These are phyloP conservation scores for Camptogramma bilineatum DNA, from an alignment of 2,888 invertebrate genomes.

Conservation along the genomic window DNA sequence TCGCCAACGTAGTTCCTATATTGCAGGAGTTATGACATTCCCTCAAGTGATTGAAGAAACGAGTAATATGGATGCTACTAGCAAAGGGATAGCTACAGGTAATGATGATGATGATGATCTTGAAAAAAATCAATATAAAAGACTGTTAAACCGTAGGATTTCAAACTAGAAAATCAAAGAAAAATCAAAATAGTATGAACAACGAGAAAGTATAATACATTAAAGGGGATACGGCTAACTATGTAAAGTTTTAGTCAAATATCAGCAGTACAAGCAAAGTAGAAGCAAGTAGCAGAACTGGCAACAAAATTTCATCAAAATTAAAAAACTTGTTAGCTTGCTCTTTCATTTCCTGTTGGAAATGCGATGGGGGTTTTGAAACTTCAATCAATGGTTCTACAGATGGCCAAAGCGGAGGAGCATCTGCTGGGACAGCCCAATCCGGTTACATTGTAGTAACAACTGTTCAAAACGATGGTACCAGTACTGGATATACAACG, in stretches of 20 bases:
- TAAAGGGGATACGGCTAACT: background rate
- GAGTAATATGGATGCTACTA: background rate
- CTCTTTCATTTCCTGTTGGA: no score
- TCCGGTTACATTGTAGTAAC: background rate
- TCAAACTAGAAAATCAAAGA: no score
- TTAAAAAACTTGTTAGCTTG: no score
- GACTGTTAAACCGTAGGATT: no score
- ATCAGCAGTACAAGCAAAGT: background rate
- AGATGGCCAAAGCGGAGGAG: background rate
- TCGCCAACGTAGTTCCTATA: slow-evolving; percentile 4
- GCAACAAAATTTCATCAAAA: background rate
- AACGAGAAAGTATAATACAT: background rate
- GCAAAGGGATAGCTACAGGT: background rate
- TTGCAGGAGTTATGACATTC: slow-evolving; percentile 8
- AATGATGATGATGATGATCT: background rate
- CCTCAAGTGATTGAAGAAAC: slow-evolving; percentile 1
- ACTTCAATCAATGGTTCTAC: background rate
- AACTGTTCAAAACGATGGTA: background rate
- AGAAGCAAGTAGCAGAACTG: no score
- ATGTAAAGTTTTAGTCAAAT: background rate
- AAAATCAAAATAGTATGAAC: background rate
- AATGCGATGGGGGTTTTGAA: background rate
- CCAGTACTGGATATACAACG: background rate
- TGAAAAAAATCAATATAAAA: background rate
- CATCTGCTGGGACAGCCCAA: background rate